A percentile compares a stretch with the other conserved stretches of the same genome.
These are phyloP conservation scores for Tribolium castaneum DNA, from an alignment of 1,140 invertebrate species.

Conservation along the genomic window DNA sequence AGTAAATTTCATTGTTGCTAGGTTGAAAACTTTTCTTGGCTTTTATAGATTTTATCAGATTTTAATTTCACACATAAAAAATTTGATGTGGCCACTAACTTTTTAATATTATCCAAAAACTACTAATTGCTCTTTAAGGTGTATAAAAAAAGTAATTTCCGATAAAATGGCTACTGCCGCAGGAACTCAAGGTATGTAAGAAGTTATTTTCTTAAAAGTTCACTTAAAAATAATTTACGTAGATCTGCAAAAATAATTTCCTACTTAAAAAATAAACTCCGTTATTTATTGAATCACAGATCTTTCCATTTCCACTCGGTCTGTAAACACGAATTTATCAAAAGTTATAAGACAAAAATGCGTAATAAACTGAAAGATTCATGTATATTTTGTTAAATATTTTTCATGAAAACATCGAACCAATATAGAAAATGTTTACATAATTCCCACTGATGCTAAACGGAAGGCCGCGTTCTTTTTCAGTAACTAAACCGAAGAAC, in stretches of 20 bases:
- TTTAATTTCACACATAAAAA: too few relatives aligned
- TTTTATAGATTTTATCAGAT: too few relatives aligned
- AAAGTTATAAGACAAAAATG: conserved; percentile 4
- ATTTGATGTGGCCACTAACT: too few relatives aligned
- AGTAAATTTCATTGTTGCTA: too few relatives aligned
- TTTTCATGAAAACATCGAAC: conserved; percentile 30
- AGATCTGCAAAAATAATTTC: neutral
- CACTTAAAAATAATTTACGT: neutral
- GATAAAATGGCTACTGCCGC: too few relatives aligned
- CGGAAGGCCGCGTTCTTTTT: neutral
- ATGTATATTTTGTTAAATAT: conserved; percentile 29
- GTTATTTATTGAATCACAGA: neutral
- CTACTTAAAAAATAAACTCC: neutral
- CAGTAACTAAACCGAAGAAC: neutral
- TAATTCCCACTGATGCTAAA: conserved; percentile 9
- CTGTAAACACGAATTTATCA: neutral
- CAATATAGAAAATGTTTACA: conserved; percentile 39
- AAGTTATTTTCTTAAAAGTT: neutral
- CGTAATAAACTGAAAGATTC: conserved; percentile 7
- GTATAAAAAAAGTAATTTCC: too few relatives aligned
- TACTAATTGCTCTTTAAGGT: too few relatives aligned
- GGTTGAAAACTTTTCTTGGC: too few relatives aligned
- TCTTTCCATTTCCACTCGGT: neutral
- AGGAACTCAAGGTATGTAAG: neutral
- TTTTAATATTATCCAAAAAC: too few relatives aligned